phyloP scores from a whole-genome alignment of 2,797 vertebrate genomes.

The Bovichtus variegatus region DNA sequence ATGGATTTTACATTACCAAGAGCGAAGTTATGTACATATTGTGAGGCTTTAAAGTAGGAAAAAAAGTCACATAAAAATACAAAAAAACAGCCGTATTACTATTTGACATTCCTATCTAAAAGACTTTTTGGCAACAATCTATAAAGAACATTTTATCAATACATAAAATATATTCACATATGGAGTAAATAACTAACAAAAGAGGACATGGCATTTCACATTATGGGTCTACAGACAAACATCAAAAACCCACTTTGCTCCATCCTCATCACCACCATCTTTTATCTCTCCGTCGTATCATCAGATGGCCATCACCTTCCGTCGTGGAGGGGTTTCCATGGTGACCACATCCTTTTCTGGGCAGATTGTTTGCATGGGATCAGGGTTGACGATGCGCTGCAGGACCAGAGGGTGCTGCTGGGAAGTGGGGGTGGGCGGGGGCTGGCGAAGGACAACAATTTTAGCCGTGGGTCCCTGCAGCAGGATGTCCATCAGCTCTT shows the following conservation, averaged over 20 bases:
- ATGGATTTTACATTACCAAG: constrained; percentile 23
- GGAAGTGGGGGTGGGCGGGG: constrained; percentile 33
- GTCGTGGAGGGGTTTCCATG: constrained; percentile 58
- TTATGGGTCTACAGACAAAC: neutral
- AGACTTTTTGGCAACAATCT: constrained; percentile 2
- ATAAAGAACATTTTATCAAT: neutral
- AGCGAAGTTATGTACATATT: constrained; percentile 30
- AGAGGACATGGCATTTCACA: constrained; percentile 4
- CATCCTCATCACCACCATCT: neutral
- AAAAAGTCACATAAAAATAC: constrained; percentile 12
- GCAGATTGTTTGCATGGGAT: constrained; percentile 35
- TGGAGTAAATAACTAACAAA: constrained; percentile 13
- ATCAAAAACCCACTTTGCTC: neutral
- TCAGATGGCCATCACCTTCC: constrained; percentile 76
- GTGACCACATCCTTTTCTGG: constrained; percentile 42
- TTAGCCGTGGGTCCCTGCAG: constrained; percentile 67
- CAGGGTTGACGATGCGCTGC: constrained; percentile 36
- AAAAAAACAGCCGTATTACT: neutral
- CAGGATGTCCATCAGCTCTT: constrained; percentile 76
- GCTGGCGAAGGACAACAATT: constrained; percentile 79
- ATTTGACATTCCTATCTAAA: constrained; percentile 9
- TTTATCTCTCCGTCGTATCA: neutral
- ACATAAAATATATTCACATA: constrained; percentile 19
- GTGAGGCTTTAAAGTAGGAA: constrained; percentile 8
- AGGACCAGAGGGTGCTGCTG: constrained; percentile 42